Conservation (phyloP, 2,888 invertebrate genomes). For the Agonopterix subpropinquella region DNA sequence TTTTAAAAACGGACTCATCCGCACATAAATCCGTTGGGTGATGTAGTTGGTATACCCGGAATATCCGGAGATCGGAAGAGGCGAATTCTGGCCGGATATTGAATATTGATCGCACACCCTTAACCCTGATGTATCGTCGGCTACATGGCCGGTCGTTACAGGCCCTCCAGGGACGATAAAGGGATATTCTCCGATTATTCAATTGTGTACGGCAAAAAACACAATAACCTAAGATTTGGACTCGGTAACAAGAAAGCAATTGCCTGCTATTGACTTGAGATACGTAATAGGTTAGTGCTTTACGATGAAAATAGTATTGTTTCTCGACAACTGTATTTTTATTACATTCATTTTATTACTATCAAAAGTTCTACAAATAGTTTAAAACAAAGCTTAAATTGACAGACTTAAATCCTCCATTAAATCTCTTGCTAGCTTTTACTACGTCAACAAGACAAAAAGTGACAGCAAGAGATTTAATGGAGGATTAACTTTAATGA, state of each 20-base stretch:
- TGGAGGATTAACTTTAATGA: no score
- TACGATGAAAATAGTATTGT: no score
- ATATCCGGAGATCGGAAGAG: slow-evolving; percentile 66
- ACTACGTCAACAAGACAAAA: no score
- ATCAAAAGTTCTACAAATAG: no score
- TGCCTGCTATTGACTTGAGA: slow-evolving; percentile 1
- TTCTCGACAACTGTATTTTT: no score
- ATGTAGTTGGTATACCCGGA: slow-evolving; percentile 47
- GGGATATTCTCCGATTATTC: slow-evolving; percentile 58
- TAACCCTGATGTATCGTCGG: slow-evolving; percentile 68
- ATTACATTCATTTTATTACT: no score
- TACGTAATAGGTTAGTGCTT: no score
- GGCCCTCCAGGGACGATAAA: slow-evolving; percentile 50
- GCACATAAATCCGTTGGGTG: slow-evolving; percentile 32
- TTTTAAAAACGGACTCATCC: slow-evolving; percentile 15
- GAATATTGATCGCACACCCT: slow-evolving; percentile 73
- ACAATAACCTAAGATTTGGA: slow-evolving; percentile 16
- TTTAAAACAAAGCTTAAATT: no score
- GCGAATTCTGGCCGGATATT: slow-evolving; percentile 71
- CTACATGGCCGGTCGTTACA: slow-evolving; percentile 57
- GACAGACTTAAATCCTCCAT: no score
- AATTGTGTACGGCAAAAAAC: slow-evolving; percentile 39
- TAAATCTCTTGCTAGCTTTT: no score
- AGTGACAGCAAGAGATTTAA: no score
- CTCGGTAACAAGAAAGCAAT: slow-evolving; percentile 10